A percentile compares a stretch with the other conserved stretches of the same genome.
phyloP scores from a whole-genome alignment of 1,140 invertebrate genomes.

The Drosophila paulistorum region DNA sequence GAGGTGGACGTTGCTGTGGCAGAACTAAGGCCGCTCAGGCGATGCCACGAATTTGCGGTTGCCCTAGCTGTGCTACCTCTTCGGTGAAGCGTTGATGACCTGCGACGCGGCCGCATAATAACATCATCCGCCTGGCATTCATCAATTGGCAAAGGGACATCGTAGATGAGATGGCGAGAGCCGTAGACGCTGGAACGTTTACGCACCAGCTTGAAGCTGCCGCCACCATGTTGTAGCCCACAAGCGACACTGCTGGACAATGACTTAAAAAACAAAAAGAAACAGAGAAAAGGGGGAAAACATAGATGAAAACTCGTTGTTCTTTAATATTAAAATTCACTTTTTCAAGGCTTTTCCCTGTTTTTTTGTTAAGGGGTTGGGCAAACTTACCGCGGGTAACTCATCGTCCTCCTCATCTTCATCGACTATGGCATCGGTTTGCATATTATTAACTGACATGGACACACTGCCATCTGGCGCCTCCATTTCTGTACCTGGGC shows the following conservation, averaged over 20 bases:
- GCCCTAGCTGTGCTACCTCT: conserved; percentile 40
- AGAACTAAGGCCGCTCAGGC: conserved; percentile 63
- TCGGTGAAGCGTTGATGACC: conserved; percentile 38
- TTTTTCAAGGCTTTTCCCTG: not conserved
- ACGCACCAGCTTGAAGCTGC: conserved; percentile 49
- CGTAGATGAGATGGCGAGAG: conserved; percentile 86
- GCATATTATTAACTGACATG: conserved; percentile 41
- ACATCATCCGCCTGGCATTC: conserved; percentile 84
- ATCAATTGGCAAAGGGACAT: conserved; percentile 86
- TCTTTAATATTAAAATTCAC: conserved; percentile 9
- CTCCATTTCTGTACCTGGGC: conserved; percentile 34
- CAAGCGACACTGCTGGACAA: conserved; percentile 39
- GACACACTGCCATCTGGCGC: conserved; percentile 48
- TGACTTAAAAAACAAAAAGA: conserved; percentile 28
- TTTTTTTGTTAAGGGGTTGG: not conserved
- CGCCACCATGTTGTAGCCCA: conserved; percentile 36
- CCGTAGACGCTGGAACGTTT: conserved; percentile 84
- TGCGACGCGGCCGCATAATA: conserved; percentile 69
- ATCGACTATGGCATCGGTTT: conserved; percentile 25
- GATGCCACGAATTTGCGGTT: conserved; percentile 61
- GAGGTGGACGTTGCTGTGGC: conserved; percentile 66
- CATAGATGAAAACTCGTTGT: not conserved
- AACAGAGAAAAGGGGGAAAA: not conserved
- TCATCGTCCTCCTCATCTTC: conserved; percentile 63
- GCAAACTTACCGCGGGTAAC: conserved; percentile 56